Base-by-base conservation (phyloP, 37 sponge, comb jelly and placozoan species). In the Aphrocallistes beatrix region DNA sequence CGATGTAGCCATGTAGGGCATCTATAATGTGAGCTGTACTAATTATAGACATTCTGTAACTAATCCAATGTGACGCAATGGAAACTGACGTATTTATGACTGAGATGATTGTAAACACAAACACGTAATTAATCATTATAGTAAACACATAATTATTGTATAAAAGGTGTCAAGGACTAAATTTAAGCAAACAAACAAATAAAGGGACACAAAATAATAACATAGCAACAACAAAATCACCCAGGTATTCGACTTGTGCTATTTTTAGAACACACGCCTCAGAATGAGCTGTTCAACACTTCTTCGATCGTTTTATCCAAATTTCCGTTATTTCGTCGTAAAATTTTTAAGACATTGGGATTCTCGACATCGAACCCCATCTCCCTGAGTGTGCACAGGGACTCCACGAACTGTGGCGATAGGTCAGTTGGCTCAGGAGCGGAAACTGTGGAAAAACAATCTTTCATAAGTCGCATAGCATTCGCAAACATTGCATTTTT, bases 351-450 rank as follows among this genome's bases (percentile, higher is more conserved):
- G 1, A 60, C 75, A 28, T 60, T 60, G 32, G 75, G 8, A 13
- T 60, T 60, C 75, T 60, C 75, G 32, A 60, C 75, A 30, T 60
- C 75, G 21, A 60, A 60, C 8, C 75, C 75, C 75, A 60, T 60
- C 21, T 60, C 75, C 75, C 21, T 60, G 28, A 60, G 75, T 19
- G 75, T 60, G 34, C 75, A 60, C 8, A 60, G 75, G 3, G 75
- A 60, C 75, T 60, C 75, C 75, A 60, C 75, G 75, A 60, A 60
- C n/a, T 60, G 75, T 3, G 75, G 75, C 28, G 75, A 30, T 1
- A 60, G 75, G 75, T 60, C 75, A 19, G 75, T 3, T 19, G 34
- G 34, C 3, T 6, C 25, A 13, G 75, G 21, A 28, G 75, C 32
- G 17, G 49, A 47, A 47, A 47, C 13, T 6, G 28, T 25, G 75